Evolutionary conservation across 2,888 invertebrate genomes (phyloP).

Genomic region (Aspidiotus rigidus): DNA sequence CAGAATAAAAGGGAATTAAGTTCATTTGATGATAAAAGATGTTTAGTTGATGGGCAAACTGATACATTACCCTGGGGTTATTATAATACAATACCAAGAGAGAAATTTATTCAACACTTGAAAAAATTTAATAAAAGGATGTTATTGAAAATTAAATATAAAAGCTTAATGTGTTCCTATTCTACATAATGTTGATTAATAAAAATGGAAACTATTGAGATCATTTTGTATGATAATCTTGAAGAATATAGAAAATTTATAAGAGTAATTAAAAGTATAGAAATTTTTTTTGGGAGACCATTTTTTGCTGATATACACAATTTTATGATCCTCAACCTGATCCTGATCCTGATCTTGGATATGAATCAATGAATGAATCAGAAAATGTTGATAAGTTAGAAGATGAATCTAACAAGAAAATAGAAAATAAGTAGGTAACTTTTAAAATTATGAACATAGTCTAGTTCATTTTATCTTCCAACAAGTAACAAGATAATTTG

Average conservation of each 20-base stretch:
- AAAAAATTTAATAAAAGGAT: constrained; percentile 12
- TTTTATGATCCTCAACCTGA: constrained; percentile 12
- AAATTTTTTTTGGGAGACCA: constrained; percentile 12
- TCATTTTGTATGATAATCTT: constrained; percentile 14
- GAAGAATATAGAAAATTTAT: constrained; percentile 22
- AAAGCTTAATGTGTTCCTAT: constrained; percentile 2
- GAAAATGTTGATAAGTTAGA: neutral
- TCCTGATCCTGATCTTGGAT: constrained; percentile 14
- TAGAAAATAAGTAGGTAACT: too few species aligned
- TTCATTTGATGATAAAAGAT: too few species aligned
- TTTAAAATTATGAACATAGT: too few species aligned
- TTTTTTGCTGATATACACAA: constrained; percentile 14
- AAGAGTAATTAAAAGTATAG: constrained; percentile 20
- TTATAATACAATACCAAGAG: too few species aligned
- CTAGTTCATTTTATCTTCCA: too few species aligned
- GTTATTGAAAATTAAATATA: constrained; percentile 13
- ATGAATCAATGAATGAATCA: constrained; percentile 4
- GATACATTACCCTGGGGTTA: too few species aligned
- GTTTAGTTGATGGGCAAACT: too few species aligned
- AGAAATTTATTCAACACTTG: constrained; percentile 5
- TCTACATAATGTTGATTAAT: constrained; percentile 16
- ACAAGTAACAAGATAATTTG: too few species aligned
- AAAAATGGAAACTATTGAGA: constrained; percentile 17
- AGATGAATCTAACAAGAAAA: too few species aligned
- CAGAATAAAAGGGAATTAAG: too few species aligned